Percentiles rank a stretch among this genome's conserved stretches.
Evolutionary conservation across 1,140 invertebrate species (phyloP).

Genomic region (Drosophila pachea): DNA sequence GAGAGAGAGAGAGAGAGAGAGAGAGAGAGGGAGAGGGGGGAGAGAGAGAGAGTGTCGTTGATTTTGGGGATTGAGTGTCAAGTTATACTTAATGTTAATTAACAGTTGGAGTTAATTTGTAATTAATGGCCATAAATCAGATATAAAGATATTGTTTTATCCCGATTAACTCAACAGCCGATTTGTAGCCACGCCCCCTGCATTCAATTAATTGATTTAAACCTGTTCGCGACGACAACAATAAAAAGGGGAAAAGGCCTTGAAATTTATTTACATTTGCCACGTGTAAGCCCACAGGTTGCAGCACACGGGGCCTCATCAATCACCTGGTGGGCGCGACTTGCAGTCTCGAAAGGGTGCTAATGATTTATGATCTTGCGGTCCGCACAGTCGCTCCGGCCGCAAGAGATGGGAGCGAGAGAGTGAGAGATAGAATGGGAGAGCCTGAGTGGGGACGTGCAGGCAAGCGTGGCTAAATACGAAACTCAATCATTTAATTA

Average conservation of each 20-base stretch:
- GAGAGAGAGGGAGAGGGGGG: too few species aligned
- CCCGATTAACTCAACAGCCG: too few species aligned
- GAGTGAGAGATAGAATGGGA: neutral
- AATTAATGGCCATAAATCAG: too few species aligned
- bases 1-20: too few species aligned
- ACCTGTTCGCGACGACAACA: slow-evolving; percentile 4
- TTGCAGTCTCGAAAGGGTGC: slow-evolving; percentile 51
- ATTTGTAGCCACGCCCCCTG: neutral
- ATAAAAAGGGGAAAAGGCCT: neutral
- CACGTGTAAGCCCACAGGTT: slow-evolving; percentile 54
- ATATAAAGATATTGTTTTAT: too few species aligned
- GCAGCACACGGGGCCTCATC: slow-evolving; percentile 54
- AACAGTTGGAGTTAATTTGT: too few species aligned
- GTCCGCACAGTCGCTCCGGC: too few species aligned
- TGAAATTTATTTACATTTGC: slow-evolving; percentile 44
- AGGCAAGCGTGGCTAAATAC: slow-evolving; percentile 54
- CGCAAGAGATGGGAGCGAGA: neutral
- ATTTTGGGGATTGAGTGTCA: too few species aligned
- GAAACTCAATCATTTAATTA: slow-evolving; percentile 76
- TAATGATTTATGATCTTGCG: slow-evolving; percentile 67
- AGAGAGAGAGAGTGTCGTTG: too few species aligned
- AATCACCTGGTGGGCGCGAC: slow-evolving; percentile 61
- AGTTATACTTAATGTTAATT: too few species aligned
- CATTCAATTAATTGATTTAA: slow-evolving; percentile 15
- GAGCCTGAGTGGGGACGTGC: neutral